Conservation (phyloP, 2,113 vertebrate species). For the Geococcyx californianus region DNA sequence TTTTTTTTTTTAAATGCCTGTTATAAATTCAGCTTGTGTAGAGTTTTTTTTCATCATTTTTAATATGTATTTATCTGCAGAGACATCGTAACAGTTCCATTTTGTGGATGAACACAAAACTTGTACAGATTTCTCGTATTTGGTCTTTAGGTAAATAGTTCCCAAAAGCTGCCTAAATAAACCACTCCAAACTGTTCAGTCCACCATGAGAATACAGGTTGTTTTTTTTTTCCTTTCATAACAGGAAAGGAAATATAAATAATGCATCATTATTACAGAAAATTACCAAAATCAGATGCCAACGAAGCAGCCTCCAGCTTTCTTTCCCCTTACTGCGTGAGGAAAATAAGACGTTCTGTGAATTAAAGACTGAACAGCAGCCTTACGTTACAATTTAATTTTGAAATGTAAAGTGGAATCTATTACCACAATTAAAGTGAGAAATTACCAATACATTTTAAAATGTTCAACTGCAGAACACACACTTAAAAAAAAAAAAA, state of each 20-base stretch:
- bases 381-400: constrained; percentile 12
- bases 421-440: constrained; percentile 50
- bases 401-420: constrained; percentile 55
- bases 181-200: constrained; percentile 79
- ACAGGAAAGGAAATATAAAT: constrained; percentile 80
- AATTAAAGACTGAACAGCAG: constrained; percentile 58
- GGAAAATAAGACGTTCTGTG: constrained; percentile 51
- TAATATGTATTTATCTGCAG: constrained; percentile 71
- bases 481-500: constrained; percentile 39
- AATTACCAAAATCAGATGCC: constrained; percentile 44
- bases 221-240: constrained; percentile 25
- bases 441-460: constrained; percentile 32
- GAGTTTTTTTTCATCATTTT: constrained; percentile 63
- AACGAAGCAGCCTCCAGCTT: constrained; percentile 42
- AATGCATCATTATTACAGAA: constrained; percentile 74
- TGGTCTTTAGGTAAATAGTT: constrained; percentile 81
- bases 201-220: constrained; percentile 72
- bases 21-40: constrained; percentile 75
- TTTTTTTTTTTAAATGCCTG: constrained; percentile 60
- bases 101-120: constrained; percentile 73
- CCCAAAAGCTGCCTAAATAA: constrained; percentile 78
- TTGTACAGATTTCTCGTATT: constrained; percentile 78
- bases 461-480: constrained; percentile 54
- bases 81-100: constrained; percentile 73
- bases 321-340: constrained; percentile 37